Base-by-base conservation (phyloP, 1,140 invertebrate genomes). In the Drosophila gunungcola region DNA sequence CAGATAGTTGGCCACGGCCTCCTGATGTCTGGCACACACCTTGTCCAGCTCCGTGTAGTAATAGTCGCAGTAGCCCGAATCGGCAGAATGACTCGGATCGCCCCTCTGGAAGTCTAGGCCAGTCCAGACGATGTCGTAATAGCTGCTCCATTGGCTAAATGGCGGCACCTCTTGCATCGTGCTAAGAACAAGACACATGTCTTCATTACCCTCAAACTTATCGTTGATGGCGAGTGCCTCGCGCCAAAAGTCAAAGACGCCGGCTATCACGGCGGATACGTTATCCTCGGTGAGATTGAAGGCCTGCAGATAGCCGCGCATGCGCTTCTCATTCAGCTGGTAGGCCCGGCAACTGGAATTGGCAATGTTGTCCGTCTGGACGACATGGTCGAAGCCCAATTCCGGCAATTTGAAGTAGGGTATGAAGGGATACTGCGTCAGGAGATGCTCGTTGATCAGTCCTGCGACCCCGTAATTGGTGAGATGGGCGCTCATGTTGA, bases 401-500 rank as follows among this genome's bases (percentile, higher is more conserved):
- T 85, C 80, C 0, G 90, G 90, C 7, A 89, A 12, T 25, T 83
- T 75, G 5, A 91, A 91, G 34, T 81, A 91, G 0, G 91, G 86
- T 4, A 41, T 7, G 25, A 89, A 91, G 0, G 90, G 90, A 46
- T 85, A 76, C 32, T 78, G 61, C 0, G 80, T 86, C 45, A 73
- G 1, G 11, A 82, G 69, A 0, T 78, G 16, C 3, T 91, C 86
- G 27, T 72, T 36, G 9, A 91, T 85, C 1, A 91, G 52, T 5
- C 80, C 76, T 0, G 27, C 3, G 3, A 21, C 55, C 5, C 83
- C 90, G 5, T 75, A 91, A 51, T 91, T 91, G 0, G 74, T 91
- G 9, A 91, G 55, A 10, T 90, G 73, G 10, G 83, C 58, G 62
- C 83, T 91, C 91, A 91, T 91, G 61, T 91, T 91, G 32, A 91